phyloP scores from a whole-genome alignment of 1,140 invertebrate genomes.

The Drosophila simulans region DNA sequence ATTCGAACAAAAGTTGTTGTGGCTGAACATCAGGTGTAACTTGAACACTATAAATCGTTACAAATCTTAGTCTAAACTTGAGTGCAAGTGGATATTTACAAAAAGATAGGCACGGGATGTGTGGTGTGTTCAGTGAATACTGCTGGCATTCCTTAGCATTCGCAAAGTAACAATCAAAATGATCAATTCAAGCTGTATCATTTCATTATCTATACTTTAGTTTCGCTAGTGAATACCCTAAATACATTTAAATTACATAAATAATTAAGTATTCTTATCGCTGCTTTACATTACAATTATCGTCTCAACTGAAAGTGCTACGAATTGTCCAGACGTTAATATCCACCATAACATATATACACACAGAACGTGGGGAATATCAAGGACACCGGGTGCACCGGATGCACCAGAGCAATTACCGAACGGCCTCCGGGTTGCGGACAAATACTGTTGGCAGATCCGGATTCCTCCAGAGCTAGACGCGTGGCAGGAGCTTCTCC shows the following conservation, averaged over 20 bases:
- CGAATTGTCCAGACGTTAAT: slow-evolving; percentile 28
- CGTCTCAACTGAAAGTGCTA: slow-evolving; percentile 3
- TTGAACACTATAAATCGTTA: background rate
- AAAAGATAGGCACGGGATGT: background rate
- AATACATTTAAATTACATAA: slow-evolving; percentile 4
- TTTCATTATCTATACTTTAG: background rate
- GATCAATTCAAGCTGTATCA: background rate
- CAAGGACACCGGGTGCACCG: slow-evolving; percentile 19
- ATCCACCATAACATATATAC: slow-evolving; percentile 14
- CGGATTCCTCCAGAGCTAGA: slow-evolving; percentile 32
- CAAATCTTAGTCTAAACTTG: background rate
- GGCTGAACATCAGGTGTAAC: background rate
- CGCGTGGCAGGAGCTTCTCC: slow-evolving; percentile 76
- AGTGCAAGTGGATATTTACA: slow-evolving; percentile 7
- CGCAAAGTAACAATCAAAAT: background rate
- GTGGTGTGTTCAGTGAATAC: background rate
- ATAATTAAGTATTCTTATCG: slow-evolving; percentile 8
- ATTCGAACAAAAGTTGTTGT: background rate
- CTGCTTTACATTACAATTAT: background rate
- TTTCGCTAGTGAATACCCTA: slow-evolving; percentile 1
- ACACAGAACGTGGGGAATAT: slow-evolving; percentile 17
- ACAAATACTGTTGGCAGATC: slow-evolving; percentile 63
- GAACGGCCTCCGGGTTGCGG: slow-evolving; percentile 7
- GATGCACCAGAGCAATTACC: slow-evolving; percentile 1
- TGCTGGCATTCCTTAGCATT: background rate